Percentiles rank a stretch among this genome's conserved stretches.
phyloP scores from a whole-genome alignment of 2,797 vertebrate genomes.

The Apodemus agrarius region DNA sequence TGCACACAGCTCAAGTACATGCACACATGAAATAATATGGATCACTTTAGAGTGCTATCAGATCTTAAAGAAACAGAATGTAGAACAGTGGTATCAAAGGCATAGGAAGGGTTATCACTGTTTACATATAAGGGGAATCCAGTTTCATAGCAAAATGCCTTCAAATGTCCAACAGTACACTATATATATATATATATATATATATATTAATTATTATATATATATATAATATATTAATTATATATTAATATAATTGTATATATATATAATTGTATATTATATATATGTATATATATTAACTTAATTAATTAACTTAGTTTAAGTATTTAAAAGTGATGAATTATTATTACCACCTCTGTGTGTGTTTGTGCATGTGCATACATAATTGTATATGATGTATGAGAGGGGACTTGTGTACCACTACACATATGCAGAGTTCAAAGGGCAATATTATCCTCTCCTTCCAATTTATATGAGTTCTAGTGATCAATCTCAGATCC shows the following conservation, averaged over 20 bases:
- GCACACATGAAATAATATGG: neutral
- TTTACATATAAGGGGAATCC: neutral
- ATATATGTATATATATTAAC: no score
- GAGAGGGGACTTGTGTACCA: neutral
- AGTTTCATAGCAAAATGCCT: neutral
- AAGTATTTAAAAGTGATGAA: neutral
- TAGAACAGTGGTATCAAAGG: neutral
- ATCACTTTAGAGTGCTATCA: neutral
- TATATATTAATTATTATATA: no score
- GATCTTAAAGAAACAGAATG: neutral
- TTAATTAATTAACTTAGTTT: no score
- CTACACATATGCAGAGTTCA: neutral
- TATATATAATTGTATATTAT: no score
- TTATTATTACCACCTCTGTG: neutral
- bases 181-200: no score
- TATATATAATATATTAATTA: no score
- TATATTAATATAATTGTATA: no score
- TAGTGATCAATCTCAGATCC: neutral
- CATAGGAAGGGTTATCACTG: no score
- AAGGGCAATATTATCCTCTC: neutral
- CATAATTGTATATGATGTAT: neutral
- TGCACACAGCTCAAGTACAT: neutral
- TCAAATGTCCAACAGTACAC: neutral
- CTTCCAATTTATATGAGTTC: neutral
- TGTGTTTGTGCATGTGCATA: neutral